Evolutionary conservation across 1,140 invertebrate species (phyloP).

Genomic region (Hycleus phaleratus): DNA sequence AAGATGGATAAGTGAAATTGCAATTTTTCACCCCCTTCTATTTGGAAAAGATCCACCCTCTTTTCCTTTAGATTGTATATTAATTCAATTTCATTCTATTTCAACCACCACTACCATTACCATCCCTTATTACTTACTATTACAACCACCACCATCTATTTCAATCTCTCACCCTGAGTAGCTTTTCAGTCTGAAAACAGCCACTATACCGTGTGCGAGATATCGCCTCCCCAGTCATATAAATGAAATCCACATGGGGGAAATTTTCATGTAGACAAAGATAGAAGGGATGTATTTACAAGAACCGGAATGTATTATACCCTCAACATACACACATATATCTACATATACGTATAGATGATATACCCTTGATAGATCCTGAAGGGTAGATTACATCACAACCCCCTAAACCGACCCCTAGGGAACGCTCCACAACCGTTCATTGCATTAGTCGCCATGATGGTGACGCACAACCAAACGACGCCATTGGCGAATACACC

Average conservation of each 20-base stretch:
- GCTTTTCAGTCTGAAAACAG: slow-evolving; percentile 1
- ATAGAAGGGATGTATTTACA: too few relatives aligned
- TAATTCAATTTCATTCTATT: too few relatives aligned
- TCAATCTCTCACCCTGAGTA: neutral
- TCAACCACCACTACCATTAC: too few relatives aligned
- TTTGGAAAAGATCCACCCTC: too few relatives aligned
- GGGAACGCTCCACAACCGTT: slow-evolving; percentile 5
- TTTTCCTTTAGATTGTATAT: too few relatives aligned
- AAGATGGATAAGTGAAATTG: too few relatives aligned
- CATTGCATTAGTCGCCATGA: slow-evolving; percentile 16
- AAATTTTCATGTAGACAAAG: neutral
- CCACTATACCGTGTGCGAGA: slow-evolving; percentile 9
- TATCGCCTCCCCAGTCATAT: slow-evolving; percentile 14
- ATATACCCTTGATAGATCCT: slow-evolving; percentile 3
- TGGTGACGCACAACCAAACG: slow-evolving; percentile 10
- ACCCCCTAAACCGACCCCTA: slow-evolving; percentile 1
- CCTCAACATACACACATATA: too few relatives aligned
- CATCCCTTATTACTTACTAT: too few relatives aligned
- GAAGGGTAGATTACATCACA: slow-evolving; percentile 14
- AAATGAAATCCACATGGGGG: slow-evolving; percentile 10
- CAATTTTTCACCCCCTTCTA: too few relatives aligned
- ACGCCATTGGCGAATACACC: slow-evolving; percentile 5
- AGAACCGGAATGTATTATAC: too few relatives aligned
- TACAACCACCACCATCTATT: neutral
- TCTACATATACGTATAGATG: too few relatives aligned